These are phyloP conservation scores for Platyrinchus mystaceus DNA, from an alignment of 2,797 vertebrate species.

Conservation along the genomic window DNA sequence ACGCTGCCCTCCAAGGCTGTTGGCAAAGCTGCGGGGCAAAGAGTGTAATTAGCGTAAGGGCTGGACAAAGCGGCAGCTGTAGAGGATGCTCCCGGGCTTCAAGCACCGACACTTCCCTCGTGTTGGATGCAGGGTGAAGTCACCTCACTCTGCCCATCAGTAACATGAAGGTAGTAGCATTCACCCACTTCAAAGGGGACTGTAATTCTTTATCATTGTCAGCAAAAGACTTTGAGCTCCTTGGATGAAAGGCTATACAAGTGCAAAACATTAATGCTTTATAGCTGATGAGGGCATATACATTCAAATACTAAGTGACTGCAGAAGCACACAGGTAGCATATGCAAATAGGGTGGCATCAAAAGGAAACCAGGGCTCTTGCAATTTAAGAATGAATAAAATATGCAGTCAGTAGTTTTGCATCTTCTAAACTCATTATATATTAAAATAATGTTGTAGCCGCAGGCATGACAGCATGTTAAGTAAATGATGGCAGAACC, in stretches of 20 bases:
- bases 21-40: not conserved
- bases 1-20: fast-evolving
- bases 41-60: fast-evolving
- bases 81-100: not conserved
- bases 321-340: constrained; percentile 23
- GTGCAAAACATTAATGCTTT: constrained; percentile 54
- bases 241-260: constrained; percentile 55
- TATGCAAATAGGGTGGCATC: constrained; percentile 50
- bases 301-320: constrained; percentile 44
- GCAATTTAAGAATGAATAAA: constrained; percentile 54
- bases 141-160: not conserved
- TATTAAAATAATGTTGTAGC: not conserved
- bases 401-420: constrained; percentile 10
- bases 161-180: not conserved
- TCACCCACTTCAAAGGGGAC: constrained; percentile 49
- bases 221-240: constrained; percentile 21
- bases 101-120: fast-evolving
- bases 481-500: not conserved
- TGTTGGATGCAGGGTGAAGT: not conserved
- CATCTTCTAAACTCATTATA: constrained; percentile 8
- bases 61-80: fast-evolving
- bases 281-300: constrained; percentile 31
- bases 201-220: constrained; percentile 19
- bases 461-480: not conserved
- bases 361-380: constrained; percentile 38